Evolutionary conservation across 2,113 vertebrate genomes (phyloP).

Genomic region (Tetrax tetrax): DNA sequence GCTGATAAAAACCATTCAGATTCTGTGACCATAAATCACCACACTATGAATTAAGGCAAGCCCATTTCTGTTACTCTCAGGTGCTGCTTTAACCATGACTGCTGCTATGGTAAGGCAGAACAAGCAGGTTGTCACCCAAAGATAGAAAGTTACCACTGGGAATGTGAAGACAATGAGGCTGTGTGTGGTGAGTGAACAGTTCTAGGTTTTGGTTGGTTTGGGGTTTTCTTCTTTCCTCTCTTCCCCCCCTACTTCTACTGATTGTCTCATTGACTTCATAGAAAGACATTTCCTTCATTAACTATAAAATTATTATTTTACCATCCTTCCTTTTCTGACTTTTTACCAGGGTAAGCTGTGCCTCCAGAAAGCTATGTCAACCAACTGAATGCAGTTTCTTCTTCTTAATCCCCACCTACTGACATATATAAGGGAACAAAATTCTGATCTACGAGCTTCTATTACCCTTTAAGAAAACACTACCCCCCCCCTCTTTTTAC

Average conservation of each 20-base stretch:
- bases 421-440: background rate
- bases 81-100: conserved; percentile 76
- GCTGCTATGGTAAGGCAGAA: conserved; percentile 68
- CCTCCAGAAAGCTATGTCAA: background rate
- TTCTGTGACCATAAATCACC: background rate
- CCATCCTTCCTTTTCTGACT: background rate
- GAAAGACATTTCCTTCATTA: background rate
- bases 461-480: background rate
- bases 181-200: conserved; percentile 68
- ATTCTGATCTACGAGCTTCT: background rate
- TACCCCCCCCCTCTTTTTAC: background rate
- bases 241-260: background rate
- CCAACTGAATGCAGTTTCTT: background rate
- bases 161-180: conserved; percentile 21
- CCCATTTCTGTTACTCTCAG: conserved; percentile 4
- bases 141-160: conserved; percentile 68
- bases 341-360: background rate
- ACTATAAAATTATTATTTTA: background rate
- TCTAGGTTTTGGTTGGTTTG: background rate
- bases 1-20: background rate
- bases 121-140: conserved; percentile 68
- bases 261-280: background rate
- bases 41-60: background rate
- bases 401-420: background rate
- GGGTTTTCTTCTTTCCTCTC: background rate